Base-by-base conservation (phyloP, 2,888 invertebrate species). In the Synanthedon formicaeformis region DNA sequence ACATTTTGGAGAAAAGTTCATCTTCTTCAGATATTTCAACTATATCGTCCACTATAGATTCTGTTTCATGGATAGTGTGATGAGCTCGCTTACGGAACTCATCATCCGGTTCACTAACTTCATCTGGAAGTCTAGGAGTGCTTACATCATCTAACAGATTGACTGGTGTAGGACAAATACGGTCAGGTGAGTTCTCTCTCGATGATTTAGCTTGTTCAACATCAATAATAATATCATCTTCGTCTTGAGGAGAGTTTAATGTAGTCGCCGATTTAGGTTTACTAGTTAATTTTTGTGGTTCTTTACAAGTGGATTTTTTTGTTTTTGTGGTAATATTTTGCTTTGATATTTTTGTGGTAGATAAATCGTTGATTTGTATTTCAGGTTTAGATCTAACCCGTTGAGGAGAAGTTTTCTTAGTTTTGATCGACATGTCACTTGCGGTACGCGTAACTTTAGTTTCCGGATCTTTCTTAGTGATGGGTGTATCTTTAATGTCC, bases 51-150 rank as follows among this genome's bases (percentile, higher is more conserved):
- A 88, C 89, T 41, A 90, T 88, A 23, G 91, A 89, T 59, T 91
- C 91, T 18, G 90, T 85, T 79, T 93, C 92, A 57, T 85, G 85
- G 23, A 88, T 88, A 0, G 78, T 83, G 52, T 82, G 78, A 60
- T 87, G 65, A 40, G 74, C 66, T 50, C 81, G 72, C 56, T 71
- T 80, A 13, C 67, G 71, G 11, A 83, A 80, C 41, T 89, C 90
- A 64, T 94, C 93, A 59, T 93, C 94, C 0, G 94, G 94, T 71
- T 94, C 94, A 63, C 88, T 90, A 0, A 94, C 91, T 65, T 90
- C 89, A 71, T 94, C 93, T 0, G 94, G 94, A 67, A 92, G 93
- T 53, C 94, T 88, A 3, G 92, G 92, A 53, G 88, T 89, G 51
- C 90, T 89, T 2, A 89, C 87, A 56, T 90, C 89, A 51, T 90